These are phyloP conservation scores for Danio albolineatus DNA, from an alignment of 2,797 vertebrate genomes.

Conservation along the genomic window DNA sequence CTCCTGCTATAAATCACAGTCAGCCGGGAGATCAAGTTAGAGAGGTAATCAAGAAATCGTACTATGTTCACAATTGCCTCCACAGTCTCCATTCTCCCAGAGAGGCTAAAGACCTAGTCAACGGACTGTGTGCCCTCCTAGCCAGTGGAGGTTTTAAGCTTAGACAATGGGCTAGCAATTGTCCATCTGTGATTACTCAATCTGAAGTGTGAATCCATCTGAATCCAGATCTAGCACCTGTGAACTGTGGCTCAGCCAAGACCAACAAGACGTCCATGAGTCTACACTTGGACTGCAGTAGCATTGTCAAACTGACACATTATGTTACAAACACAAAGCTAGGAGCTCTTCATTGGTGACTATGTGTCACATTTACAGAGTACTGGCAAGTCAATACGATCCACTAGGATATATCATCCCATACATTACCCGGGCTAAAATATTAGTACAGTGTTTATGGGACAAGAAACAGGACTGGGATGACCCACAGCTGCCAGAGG, in stretches of 20 bases:
- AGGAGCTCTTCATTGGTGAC: not conserved
- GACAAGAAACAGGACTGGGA: too few relatives aligned
- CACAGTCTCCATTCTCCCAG: not conserved
- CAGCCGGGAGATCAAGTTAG: not conserved
- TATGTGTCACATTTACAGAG: not conserved
- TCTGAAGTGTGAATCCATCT: too few relatives aligned
- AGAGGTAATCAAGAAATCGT: not conserved
- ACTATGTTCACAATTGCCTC: slow-evolving; percentile 1
- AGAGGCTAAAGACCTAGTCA: not conserved
- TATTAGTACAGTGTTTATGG: too few relatives aligned
- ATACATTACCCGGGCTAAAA: too few relatives aligned
- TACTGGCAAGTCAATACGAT: not conserved
- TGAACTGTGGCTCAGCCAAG: not conserved
- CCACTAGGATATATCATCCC: too few relatives aligned
- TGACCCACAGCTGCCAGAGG: too few relatives aligned
- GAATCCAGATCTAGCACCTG: not conserved
- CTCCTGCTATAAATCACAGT: not conserved
- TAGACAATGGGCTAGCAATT: not conserved
- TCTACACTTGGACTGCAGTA: not conserved
- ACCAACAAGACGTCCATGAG: not conserved
- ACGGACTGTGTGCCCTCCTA: not conserved
- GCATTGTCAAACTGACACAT: not conserved
- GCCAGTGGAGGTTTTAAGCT: not conserved
- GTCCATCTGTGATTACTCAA: not conserved
- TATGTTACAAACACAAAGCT: not conserved